phyloP scores from a whole-genome alignment of 2,888 invertebrate species.

The Eupithecia pulchellata region DNA sequence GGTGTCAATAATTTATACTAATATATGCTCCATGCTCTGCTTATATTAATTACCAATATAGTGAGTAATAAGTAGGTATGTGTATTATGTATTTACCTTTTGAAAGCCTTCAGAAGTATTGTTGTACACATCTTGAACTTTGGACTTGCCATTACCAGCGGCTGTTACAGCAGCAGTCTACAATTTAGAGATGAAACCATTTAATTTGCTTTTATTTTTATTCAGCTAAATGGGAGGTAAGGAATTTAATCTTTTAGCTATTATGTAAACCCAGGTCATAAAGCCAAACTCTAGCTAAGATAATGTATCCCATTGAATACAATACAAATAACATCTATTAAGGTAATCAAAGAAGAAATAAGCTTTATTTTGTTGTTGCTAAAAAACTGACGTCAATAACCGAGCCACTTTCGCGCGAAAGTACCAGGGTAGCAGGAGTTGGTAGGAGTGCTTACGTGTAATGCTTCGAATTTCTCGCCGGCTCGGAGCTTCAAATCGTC shows the following conservation, averaged over 20 bases:
- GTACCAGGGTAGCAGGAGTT: conserved; percentile 60
- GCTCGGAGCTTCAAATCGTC: conserved; percentile 78
- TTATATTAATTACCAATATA: too few species aligned
- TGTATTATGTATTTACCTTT: conserved; percentile 61
- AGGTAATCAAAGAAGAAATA: conserved; percentile 31
- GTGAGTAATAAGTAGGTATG: too few species aligned
- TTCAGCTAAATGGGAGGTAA: conserved; percentile 10
- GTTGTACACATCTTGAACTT: conserved; percentile 64
- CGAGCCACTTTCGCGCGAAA: conserved; percentile 60
- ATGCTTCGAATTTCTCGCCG: conserved; percentile 78
- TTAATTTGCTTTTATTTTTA: conserved; percentile 14
- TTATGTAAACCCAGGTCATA: conserved; percentile 72
- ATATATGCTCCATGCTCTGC: too few species aligned
- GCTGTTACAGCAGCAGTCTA: conserved; percentile 74
- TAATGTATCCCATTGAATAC: conserved; percentile 55
- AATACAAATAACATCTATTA: conserved; percentile 49
- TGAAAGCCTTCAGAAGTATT: conserved; percentile 65
- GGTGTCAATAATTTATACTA: too few species aligned
- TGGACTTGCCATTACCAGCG: conserved; percentile 68
- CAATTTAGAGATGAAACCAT: conserved; percentile 10
- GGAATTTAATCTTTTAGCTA: conserved; percentile 19
- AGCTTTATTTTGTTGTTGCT: conserved; percentile 42
- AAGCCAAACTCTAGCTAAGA: conserved; percentile 56
- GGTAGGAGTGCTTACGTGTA: conserved; percentile 74
- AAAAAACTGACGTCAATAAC: conserved; percentile 54